Base-by-base conservation (phyloP, 2,113 vertebrate species). In the Symphodus melops region DNA sequence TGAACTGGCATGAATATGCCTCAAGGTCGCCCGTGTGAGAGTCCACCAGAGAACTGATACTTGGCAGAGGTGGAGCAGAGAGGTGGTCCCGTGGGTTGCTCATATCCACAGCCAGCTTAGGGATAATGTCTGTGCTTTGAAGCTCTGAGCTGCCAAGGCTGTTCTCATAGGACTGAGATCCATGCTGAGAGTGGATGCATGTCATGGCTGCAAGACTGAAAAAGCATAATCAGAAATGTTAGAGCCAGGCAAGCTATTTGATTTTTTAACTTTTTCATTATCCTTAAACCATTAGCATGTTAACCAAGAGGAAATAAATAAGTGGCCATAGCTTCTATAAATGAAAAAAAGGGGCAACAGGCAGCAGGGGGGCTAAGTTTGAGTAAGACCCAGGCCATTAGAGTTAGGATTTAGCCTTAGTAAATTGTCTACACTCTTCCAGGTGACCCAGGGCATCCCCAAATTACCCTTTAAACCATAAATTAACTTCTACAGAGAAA, bases 111-210 rank as follows among this genome's bases (percentile, higher is more conserved):
- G 94, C 85, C 85, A 96, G 91, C 61, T 95, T 95, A 70, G 91
- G 89, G 85, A 91, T 88, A 49, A 96, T 88, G 72, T 98, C 96
- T 2, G 95, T 82, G 81, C 80, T 96, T 86, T 97, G 92, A 85
- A 94, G 89, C 23, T 98, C 97, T 0, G 91, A 72, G 48, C 87
- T 90, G 90, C 94, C 92, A 53, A 86, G 63, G 81, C 66, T 86
- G 86, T 92, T 95, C 71, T 98, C 96, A 28, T 92, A 94, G 72
- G 93, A 79, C 86, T 90, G 88, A 72, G 94, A 92, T 90, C 95
- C 92, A 92, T 95, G 95, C 81, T 97, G 97, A 3, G 96, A 93
- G 94, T 97, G 96, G 79, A 97, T 95, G 94, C 97, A 98, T 94
- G 97, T 97, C 97, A 99, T 99, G 91, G 95, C 96, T 97, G 86